Evolutionary conservation across 2,888 invertebrate genomes (phyloP), one percentile per base, ranked within the genome.

Genomic region (Listrodromus nycthemerus): DNA sequence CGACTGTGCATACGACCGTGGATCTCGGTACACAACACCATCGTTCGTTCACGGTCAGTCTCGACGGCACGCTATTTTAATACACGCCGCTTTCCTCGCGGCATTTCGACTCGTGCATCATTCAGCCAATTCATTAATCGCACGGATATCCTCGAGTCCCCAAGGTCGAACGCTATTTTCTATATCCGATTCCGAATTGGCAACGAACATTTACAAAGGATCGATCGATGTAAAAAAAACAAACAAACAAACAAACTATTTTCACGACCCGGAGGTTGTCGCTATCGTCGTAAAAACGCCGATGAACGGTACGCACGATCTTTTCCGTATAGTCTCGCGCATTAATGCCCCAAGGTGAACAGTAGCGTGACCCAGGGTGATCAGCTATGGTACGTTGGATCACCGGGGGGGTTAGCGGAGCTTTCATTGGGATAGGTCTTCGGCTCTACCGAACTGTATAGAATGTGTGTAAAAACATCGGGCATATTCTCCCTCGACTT

Each of bases 351-450:
- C 27, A 63, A 61, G 71, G 80, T 71, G 80, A 81, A 70, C 69
- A 61, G 80, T 89, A 84, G 90, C 90, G 90, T 90, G 90, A 90
- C 89, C 87, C 79, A 73, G 84, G 85, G 78, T 88, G 85, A 90
- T 90, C 90, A 89, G 86, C 79, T 80, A 70, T 83, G 82, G 86
- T 82, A 84, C 86, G 85, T n/a, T n/a, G 83, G 86, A 82, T 85
- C 80, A 81, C 37, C 77, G 83, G 86, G 88, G 83, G 86, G 88
- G 89, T 89, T 89, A 86, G 89, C 84, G 86, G 85, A 84, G 85
- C 87, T 88, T 89, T 89, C 88, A 90, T 90, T 90, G 90, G 90
- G 90, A 88, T 90, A 90, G 90, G 90, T 90, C 87, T 82, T 89
- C 88, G 86, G 87, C 84, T 87, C 85, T 74, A 66, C 65, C 50